Base-by-base conservation (phyloP, 2,797 vertebrate genomes). In the Pipistrellus nathusii region DNA sequence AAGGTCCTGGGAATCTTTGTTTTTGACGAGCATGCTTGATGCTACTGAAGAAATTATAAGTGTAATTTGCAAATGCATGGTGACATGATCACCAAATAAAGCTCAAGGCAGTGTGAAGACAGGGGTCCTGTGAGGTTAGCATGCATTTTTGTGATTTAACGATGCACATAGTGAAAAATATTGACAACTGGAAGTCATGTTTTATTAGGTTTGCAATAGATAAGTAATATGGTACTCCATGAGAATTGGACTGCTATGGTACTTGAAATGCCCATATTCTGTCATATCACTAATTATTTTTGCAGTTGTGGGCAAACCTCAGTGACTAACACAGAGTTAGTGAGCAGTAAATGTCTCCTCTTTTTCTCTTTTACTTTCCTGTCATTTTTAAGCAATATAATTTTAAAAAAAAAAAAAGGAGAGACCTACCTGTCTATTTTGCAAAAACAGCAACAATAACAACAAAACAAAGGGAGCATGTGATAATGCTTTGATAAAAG, bases 141-240 rank as follows among this genome's bases (percentile, higher is more conserved):
- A 21, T 38, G 21, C 18, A 57, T 38, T 21, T 95, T 90, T 85
- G 2, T 81, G 32, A 85, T 66, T 66, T 71, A 30, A 17, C 6
- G 35, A 77, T 44, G 3, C 6, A 72, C 1, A 44, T 1, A 41
- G 5, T 82, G 20, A 55, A 48, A 87, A 53, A 32, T 23, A 78
- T 30, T 23, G 90, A 48, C 1, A 93, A 7, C 4, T 17, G 17
- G 93, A 90, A 90, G 8, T 2, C 14, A 35, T 53, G 7, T 64
- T 92, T 82, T 51, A 53, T 83, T 85, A 25, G 4, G 68, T 93
- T 95, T 93, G 3, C 8, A 86, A 57, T 53, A 23, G 13, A 64
- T 59, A 76, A 78, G 87, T 90, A 94, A 48, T 73, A 78, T 5
- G 7, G 6, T 21, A 55, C 0, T 64, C 11, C 1, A 15, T 35